A percentile compares a stretch with the other conserved stretches of the same genome.
These are phyloP conservation scores for Meiosimyza decipiens DNA, from an alignment of 2,888 invertebrate species.

Conservation along the genomic window DNA sequence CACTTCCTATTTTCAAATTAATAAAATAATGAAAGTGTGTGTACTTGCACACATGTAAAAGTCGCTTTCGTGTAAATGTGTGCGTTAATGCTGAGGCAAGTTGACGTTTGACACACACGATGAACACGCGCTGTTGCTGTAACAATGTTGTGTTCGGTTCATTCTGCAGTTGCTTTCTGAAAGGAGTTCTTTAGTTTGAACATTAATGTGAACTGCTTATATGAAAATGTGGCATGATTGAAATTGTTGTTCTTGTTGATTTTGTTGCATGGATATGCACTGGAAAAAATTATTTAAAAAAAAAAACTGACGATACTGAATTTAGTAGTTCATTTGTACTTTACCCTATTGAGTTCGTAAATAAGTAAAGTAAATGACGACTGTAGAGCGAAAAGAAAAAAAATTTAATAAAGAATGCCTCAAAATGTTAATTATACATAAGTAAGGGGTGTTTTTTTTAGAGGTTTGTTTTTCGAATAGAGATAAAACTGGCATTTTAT, in stretches of 20 bases:
- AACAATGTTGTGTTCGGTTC: background rate
- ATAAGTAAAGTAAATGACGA: too few species aligned
- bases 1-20: slow-evolving; percentile 17
- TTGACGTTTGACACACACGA: slow-evolving; percentile 18
- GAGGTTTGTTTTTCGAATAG: too few species aligned
- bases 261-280: background rate
- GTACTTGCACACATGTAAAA: background rate
- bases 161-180: background rate
- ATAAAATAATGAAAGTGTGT: background rate
- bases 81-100: slow-evolving; percentile 1
- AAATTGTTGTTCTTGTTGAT: slow-evolving; percentile 15
- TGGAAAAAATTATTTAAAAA: too few species aligned
- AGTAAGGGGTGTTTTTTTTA: too few species aligned
- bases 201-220: background rate
- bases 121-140: background rate
- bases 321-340: too few species aligned
- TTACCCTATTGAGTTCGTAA: too few species aligned
- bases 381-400: too few species aligned
- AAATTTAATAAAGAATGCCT: too few species aligned
- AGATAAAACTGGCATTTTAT: too few species aligned
- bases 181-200: background rate
- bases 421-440: too few species aligned
- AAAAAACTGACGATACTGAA: too few species aligned
- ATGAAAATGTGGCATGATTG: background rate
- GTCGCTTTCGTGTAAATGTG: background rate